phyloP scores from a whole-genome alignment of 2,888 invertebrate genomes.

The Aquatica leii region DNA sequence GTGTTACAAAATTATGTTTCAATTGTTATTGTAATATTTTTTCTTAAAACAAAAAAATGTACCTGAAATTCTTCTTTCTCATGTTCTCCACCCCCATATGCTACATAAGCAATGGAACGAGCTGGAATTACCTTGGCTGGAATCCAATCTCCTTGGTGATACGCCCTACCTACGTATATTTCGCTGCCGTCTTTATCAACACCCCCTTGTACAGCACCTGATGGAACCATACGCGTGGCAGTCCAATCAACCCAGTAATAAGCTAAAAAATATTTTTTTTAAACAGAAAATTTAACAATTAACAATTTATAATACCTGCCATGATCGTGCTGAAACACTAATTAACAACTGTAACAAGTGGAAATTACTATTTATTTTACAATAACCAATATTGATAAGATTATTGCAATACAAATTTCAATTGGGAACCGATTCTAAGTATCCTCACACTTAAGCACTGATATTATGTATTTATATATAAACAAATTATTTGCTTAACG shows the following conservation, averaged over 20 bases:
- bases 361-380: too few relatives aligned
- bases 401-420: too few relatives aligned
- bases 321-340: too few relatives aligned
- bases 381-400: too few relatives aligned
- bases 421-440: too few relatives aligned
- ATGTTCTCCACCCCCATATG: slow-evolving; percentile 70
- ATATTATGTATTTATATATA: too few relatives aligned
- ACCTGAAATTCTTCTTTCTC: slow-evolving; percentile 67
- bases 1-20: slow-evolving; percentile 35
- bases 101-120: slow-evolving; percentile 71
- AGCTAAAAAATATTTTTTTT: slow-evolving; percentile 47
- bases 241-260: slow-evolving; percentile 61
- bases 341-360: too few relatives aligned
- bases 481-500: too few relatives aligned
- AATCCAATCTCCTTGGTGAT: slow-evolving; percentile 70
- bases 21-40: slow-evolving; percentile 62
- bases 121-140: slow-evolving; percentile 75
- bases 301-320: too few relatives aligned
- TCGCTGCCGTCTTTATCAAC: slow-evolving; percentile 74
- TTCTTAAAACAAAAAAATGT: slow-evolving; percentile 18
- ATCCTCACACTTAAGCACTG: too few relatives aligned
- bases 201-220: slow-evolving; percentile 68
- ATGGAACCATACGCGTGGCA: slow-evolving; percentile 62
- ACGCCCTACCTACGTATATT: slow-evolving; percentile 78
- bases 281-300: too few relatives aligned